Evolutionary conservation across 2,113 vertebrate species (phyloP).

Genomic region (Ranitomeya imitator): DNA sequence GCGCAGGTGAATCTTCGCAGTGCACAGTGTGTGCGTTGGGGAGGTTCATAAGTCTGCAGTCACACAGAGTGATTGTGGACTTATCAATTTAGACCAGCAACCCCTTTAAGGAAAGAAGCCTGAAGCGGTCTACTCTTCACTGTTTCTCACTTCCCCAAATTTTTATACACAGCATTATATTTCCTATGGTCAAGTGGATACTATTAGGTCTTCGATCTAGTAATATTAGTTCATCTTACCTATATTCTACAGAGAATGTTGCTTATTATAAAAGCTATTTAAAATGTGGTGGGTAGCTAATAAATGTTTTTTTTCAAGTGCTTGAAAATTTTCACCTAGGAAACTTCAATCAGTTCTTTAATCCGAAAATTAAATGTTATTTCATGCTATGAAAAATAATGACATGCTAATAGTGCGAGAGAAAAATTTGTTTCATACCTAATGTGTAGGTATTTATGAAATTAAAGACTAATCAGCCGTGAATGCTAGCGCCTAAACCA

Average conservation of each 20-base stretch:
- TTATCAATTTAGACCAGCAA: too few relatives aligned
- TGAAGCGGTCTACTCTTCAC: background rate
- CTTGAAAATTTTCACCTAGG: conserved; percentile 78
- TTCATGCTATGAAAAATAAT: conserved; percentile 83
- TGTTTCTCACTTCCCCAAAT: background rate
- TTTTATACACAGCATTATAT: background rate
- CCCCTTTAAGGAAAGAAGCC: too few relatives aligned
- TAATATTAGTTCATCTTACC: background rate
- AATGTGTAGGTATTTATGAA: conserved; percentile 85
- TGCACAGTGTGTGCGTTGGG: too few relatives aligned
- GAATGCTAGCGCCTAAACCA: conserved; percentile 99
- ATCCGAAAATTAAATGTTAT: conserved; percentile 85
- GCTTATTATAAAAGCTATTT: background rate
- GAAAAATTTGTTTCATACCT: conserved; percentile 73
- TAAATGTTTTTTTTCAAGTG: conserved; percentile 77
- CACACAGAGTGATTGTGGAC: too few relatives aligned
- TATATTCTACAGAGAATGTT: background rate
- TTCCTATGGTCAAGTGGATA: background rate
- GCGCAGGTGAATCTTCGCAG: too few relatives aligned
- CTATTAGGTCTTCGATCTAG: background rate
- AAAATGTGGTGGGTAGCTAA: background rate
- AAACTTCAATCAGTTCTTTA: conserved; percentile 82
- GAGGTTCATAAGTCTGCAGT: too few relatives aligned
- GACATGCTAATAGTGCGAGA: conserved; percentile 81
- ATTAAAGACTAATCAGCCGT: conserved; percentile 90